phyloP scores from a whole-genome alignment of 1,140 invertebrate genomes.

The Tetranychus cinnabarinus region DNA sequence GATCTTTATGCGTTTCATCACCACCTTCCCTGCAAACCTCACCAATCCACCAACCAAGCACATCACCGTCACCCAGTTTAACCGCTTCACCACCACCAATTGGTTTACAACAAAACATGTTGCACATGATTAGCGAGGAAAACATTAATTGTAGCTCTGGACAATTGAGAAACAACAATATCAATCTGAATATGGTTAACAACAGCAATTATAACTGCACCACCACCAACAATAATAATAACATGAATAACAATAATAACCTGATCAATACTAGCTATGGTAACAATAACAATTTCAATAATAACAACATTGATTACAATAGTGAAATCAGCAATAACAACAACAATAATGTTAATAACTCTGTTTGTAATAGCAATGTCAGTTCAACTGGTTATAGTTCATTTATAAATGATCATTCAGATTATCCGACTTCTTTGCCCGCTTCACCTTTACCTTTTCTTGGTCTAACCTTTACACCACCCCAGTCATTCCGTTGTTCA shows the following conservation, averaged over 20 bases:
- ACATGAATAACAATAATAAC: too few species aligned
- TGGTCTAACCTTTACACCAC: conserved; percentile 4
- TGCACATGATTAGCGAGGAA: conserved; percentile 10
- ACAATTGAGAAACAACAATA: too few species aligned
- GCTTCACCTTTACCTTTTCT: conserved; percentile 3
- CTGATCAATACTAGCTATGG: background rate
- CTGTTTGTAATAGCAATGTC: background rate
- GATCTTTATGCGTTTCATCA: conserved; percentile 6
- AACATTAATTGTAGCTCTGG: background rate
- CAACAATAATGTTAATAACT: background rate
- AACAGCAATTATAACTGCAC: background rate
- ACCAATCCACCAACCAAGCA: conserved; percentile 2
- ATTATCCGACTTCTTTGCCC: background rate
- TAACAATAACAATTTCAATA: too few species aligned
- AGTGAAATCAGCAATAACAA: background rate
- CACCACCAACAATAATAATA: too few species aligned
- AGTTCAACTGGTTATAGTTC: background rate
- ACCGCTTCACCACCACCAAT: conserved; percentile 4
- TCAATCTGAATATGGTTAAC: background rate
- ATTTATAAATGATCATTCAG: background rate
- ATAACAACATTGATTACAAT: too few species aligned
- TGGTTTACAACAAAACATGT: background rate
- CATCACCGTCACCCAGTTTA: background rate
- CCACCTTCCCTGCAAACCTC: conserved; percentile 9
- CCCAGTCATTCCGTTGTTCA: conserved; percentile 6